phyloP scores from a whole-genome alignment of 1,140 invertebrate genomes.

The Papilio polytes region DNA sequence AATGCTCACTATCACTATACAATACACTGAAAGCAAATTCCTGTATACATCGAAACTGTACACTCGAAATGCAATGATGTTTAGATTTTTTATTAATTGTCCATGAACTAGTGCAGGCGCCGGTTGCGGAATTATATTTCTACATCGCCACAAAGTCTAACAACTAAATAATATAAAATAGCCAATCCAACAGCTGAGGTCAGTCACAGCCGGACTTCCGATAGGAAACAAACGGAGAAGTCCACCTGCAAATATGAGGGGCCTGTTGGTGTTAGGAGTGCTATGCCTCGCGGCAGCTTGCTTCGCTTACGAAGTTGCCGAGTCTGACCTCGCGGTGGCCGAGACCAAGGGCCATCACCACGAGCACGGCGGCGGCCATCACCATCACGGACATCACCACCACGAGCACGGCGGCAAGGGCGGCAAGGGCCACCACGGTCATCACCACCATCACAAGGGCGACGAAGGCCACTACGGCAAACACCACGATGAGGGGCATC shows the following conservation, averaged over 20 bases:
- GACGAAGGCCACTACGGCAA: constrained; percentile 87
- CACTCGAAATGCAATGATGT: neutral
- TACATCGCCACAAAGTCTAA: constrained; percentile 57
- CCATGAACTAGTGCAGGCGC: constrained; percentile 59
- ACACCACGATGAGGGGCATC: constrained; percentile 85
- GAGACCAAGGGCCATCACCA: constrained; percentile 75
- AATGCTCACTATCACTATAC: no score
- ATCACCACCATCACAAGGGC: constrained; percentile 86
- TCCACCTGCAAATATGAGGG: constrained; percentile 59
- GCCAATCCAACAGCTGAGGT: constrained; percentile 64
- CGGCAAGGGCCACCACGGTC: constrained; percentile 83
- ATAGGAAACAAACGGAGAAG: constrained; percentile 52
- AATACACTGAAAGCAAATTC: neutral
- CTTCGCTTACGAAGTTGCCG: constrained; percentile 53
- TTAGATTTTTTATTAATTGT: constrained; percentile 36
- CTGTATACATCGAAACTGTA: neutral
- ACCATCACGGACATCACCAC: constrained; percentile 84
- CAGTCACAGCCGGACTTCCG: constrained; percentile 79
- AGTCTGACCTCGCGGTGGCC: constrained; percentile 76
- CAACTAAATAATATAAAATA: constrained; percentile 73
- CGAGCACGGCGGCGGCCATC: constrained; percentile 81
- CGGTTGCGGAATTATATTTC: constrained; percentile 73
- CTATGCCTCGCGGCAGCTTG: constrained; percentile 66
- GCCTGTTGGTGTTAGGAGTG: constrained; percentile 58
- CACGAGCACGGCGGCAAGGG: constrained; percentile 82